Evolutionary conservation across 2,797 vertebrate species (phyloP), one percentile per base, ranked within the genome.

Genomic region (Triplophysa yarkandensis): DNA sequence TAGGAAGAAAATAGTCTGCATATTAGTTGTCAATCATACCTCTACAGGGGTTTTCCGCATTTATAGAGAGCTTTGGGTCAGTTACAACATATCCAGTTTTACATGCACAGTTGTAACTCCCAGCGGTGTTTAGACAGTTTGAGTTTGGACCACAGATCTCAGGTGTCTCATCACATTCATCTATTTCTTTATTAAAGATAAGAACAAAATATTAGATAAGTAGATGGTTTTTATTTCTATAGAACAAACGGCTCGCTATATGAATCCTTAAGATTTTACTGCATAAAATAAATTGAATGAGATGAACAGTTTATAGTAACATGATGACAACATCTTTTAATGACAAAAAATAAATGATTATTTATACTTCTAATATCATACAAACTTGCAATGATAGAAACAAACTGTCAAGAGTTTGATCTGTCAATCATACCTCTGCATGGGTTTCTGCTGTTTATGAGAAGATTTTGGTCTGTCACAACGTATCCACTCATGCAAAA

Each of bases 121-220:
- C 67, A 58, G 44, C 6, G 19, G 36, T 30, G 36, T 69, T 74
- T 32, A 9, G 43, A 25, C 71, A 74, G 32, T n/a, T 21, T 39
- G 71, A 73, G 60, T 73, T 65, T 55, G 71, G 61, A 64, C 71
- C 71, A 43, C 71, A 73, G 9, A 73, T 1, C 1, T 17, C 4
- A 58, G 63, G 4, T 16, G 7, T 44, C 39, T 44, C 23, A n/a
- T 14, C 36, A 34, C 72, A 74, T 34, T 74, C 70, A 41, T 54
- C 14, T 4, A 74, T 19, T 25, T 74, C 72, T 67, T 13, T 7
- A 68, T 2, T 2, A 11, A 36, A 39, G 21, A 4, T 2, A 25
- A 44, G 34, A 30, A 36, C 34, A 36, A 36, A 36, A 36, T 36
- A 30, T 36, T 9, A 36, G 34, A 30, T 36, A 36, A 36, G 10